A percentile compares a stretch with the other conserved stretches of the same genome.
Evolutionary conservation across 2,797 vertebrate species (phyloP).

Genomic region (Cryptoprocta ferox): DNA sequence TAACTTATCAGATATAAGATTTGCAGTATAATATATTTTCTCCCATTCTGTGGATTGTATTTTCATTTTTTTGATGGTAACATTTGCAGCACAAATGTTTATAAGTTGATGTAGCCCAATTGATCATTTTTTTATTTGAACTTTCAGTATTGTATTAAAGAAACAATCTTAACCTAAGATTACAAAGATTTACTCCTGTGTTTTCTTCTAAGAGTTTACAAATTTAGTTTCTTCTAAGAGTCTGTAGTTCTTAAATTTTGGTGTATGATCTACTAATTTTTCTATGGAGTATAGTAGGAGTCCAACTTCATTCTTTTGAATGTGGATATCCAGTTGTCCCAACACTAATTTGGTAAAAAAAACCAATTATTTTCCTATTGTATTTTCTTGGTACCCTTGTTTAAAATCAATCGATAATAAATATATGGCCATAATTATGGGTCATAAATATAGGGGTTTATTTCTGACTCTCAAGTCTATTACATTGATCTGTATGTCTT

Average conservation of each 20-base stretch:
- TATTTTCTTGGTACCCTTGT: not conserved
- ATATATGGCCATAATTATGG: not conserved
- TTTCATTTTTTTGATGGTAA: not conserved
- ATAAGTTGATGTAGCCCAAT: not conserved
- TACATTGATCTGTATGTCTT: not conserved
- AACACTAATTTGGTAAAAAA: not conserved
- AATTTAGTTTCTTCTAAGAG: not conserved
- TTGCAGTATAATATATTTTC: not conserved
- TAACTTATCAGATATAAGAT: not conserved
- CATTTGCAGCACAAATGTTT: not conserved
- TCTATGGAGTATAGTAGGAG: not conserved
- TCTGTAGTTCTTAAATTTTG: not conserved
- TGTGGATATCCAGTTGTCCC: not conserved
- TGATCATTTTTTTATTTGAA: not conserved
- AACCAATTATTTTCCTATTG: not conserved
- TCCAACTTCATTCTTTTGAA: not conserved
- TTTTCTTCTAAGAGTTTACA: slow-evolving; percentile 20
- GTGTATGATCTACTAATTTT: not conserved
- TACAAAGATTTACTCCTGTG: not conserved
- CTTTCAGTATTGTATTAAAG: not conserved
- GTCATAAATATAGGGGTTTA: not conserved
- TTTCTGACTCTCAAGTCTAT: not conserved
- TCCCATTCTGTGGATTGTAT: not conserved
- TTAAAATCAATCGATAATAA: not conserved
- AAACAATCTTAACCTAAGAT: not conserved